A percentile compares a stretch with the other conserved stretches of the same genome.
phyloP scores from a whole-genome alignment of 2,797 vertebrate genomes.

The Champsocephalus gunnari region DNA sequence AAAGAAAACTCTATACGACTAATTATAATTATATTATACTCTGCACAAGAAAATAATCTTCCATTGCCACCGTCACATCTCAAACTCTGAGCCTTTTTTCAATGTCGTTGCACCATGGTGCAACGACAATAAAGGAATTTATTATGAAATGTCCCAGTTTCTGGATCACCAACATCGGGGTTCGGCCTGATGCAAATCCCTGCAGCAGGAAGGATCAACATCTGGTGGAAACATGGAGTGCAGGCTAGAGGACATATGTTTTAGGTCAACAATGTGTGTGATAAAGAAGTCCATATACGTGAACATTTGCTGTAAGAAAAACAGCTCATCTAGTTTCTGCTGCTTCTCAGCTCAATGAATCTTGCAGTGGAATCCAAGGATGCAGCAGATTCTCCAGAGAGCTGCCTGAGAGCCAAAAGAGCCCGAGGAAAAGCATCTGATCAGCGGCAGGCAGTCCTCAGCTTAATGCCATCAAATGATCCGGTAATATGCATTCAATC shows the following conservation, averaged over 20 bases:
- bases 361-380: conserved; percentile 1
- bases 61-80: too few species aligned
- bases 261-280: background rate
- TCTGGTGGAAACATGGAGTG: background rate
- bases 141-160: too few species aligned
- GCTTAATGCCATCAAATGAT: conserved; percentile 16
- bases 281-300: background rate
- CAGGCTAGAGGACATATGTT: background rate
- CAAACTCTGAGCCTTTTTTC: too few species aligned
- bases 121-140: too few species aligned
- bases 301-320: background rate
- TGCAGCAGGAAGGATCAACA: background rate
- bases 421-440: background rate
- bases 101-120: too few species aligned
- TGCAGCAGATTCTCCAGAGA: conserved; percentile 11
- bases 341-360: conserved; percentile 4
- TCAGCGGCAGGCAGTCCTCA: conserved; percentile 3
- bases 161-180: background rate
- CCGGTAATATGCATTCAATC: conserved; percentile 19
- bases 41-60: too few species aligned
- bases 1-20: too few species aligned
- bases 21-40: too few species aligned
- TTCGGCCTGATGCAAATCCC: background rate
- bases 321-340: background rate
- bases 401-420: background rate